Conservation (phyloP, 2,888 invertebrate genomes). For the Yponomeuta cagnagella region DNA sequence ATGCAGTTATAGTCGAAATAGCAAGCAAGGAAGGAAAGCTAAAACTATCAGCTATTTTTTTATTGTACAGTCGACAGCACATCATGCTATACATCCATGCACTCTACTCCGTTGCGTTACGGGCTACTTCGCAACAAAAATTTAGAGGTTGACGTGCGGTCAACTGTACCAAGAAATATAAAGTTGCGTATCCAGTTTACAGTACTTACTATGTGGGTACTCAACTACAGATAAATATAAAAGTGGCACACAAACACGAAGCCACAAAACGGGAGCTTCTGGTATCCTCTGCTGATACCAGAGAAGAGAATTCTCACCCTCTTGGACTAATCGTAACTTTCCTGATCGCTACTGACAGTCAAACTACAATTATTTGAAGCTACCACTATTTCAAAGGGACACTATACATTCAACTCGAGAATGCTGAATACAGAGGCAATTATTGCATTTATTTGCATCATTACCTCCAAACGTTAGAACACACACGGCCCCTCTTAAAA, state of each 20-base stretch:
- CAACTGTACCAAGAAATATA: not conserved
- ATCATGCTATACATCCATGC: no score
- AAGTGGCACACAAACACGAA: not conserved
- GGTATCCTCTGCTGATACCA: constrained; percentile 65
- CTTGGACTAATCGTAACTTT: constrained; percentile 14
- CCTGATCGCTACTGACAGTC: constrained; percentile 2
- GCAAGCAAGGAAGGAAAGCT: not conserved
- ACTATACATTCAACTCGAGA: not conserved
- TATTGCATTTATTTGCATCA: not conserved
- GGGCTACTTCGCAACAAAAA: no score
- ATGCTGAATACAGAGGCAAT: not conserved
- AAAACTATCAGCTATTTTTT: not conserved
- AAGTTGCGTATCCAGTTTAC: not conserved
- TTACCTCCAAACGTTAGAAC: not conserved
- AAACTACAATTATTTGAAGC: not conserved
- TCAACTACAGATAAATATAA: no score
- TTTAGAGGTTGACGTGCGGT: no score
- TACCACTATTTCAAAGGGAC: not conserved
- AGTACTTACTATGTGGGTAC: no score
- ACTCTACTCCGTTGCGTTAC: no score
- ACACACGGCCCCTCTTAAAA: not conserved
- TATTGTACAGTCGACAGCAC: no score
- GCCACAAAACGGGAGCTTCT: constrained; percentile 47
- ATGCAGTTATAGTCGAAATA: constrained; percentile 14
- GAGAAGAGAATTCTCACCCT: constrained; percentile 64